Evolutionary conservation across 1,140 invertebrate genomes (phyloP).

Genomic region (Saccostrea glomerata): DNA sequence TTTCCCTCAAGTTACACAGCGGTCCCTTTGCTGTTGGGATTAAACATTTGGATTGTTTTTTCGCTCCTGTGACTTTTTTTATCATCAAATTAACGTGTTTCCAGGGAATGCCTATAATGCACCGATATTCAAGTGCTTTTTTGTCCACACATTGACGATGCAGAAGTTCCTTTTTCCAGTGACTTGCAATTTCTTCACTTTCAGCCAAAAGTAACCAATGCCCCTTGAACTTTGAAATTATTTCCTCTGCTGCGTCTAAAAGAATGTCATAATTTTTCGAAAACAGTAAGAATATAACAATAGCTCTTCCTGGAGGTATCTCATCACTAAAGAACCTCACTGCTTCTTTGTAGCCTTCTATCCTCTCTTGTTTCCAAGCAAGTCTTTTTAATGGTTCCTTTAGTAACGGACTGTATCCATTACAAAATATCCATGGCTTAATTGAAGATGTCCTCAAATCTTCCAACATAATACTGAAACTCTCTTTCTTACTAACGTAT

Average conservation of each 20-base stretch:
- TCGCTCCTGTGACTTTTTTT: slow-evolving; percentile 40
- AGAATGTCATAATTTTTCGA: slow-evolving; percentile 66
- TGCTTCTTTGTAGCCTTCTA: slow-evolving; percentile 64
- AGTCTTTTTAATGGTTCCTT: slow-evolving; percentile 43
- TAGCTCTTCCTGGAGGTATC: slow-evolving; percentile 62
- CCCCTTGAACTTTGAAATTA: slow-evolving; percentile 60
- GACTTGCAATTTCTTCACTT: slow-evolving; percentile 57
- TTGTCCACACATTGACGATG: slow-evolving; percentile 52
- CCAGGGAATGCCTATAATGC: slow-evolving; percentile 61
- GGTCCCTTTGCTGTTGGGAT: slow-evolving; percentile 62
- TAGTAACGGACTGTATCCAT: slow-evolving; percentile 58
- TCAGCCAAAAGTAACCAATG: slow-evolving; percentile 68
- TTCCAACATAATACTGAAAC: slow-evolving; percentile 46
- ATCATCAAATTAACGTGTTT: slow-evolving; percentile 59
- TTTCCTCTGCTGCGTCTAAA: slow-evolving; percentile 68
- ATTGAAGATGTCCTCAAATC: slow-evolving; percentile 52
- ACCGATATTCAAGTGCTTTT: slow-evolving; percentile 45
- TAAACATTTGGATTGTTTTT: slow-evolving; percentile 50
- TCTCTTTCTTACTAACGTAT: slow-evolving; percentile 40
- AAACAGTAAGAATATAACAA: slow-evolving; percentile 65
- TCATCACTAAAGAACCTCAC: slow-evolving; percentile 59
- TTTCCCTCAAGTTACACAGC: slow-evolving; percentile 56
- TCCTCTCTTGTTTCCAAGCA: slow-evolving; percentile 67
- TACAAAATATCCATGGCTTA: slow-evolving; percentile 66
- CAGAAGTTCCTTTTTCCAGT: slow-evolving; percentile 59